Evolutionary conservation across 2,113 vertebrate genomes (phyloP).

Genomic region (pig (Sus scrofa)): DNA sequence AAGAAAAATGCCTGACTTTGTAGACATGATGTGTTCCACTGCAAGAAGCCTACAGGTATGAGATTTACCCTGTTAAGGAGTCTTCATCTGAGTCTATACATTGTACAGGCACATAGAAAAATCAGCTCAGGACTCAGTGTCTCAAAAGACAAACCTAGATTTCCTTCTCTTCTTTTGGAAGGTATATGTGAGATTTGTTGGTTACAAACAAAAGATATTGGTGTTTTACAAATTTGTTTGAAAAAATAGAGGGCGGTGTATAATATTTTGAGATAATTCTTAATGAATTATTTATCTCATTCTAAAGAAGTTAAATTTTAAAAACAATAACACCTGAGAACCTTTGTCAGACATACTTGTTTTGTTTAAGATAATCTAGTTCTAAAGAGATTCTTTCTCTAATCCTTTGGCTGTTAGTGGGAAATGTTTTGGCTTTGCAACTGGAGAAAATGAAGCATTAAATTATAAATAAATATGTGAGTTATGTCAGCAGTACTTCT

Average conservation of each 20-base stretch:
- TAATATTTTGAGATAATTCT: not conserved
- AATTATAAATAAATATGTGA: not conserved
- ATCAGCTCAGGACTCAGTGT: not conserved
- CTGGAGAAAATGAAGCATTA: not conserved
- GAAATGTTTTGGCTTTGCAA: not conserved
- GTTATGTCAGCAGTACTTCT: not conserved
- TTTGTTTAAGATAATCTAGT: not conserved
- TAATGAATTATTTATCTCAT: not conserved
- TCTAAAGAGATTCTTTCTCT: not conserved
- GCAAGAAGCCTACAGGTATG: not conserved
- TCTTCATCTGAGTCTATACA: not conserved
- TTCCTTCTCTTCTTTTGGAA: not conserved
- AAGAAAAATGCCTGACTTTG: not conserved
- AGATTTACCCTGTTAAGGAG: not conserved
- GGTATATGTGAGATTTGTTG: not conserved
- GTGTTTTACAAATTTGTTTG: not conserved
- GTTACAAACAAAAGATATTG: not conserved
- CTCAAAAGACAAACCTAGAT: not conserved
- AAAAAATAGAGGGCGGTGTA: not conserved
- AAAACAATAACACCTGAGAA: not conserved
- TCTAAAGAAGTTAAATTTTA: not conserved
- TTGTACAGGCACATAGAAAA: not conserved
- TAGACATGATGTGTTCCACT: not conserved
- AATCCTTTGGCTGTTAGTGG: not conserved
- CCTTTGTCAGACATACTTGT: not conserved